phyloP scores from a whole-genome alignment of 2,888 invertebrate species.

The Himalopsyche tibetana region DNA sequence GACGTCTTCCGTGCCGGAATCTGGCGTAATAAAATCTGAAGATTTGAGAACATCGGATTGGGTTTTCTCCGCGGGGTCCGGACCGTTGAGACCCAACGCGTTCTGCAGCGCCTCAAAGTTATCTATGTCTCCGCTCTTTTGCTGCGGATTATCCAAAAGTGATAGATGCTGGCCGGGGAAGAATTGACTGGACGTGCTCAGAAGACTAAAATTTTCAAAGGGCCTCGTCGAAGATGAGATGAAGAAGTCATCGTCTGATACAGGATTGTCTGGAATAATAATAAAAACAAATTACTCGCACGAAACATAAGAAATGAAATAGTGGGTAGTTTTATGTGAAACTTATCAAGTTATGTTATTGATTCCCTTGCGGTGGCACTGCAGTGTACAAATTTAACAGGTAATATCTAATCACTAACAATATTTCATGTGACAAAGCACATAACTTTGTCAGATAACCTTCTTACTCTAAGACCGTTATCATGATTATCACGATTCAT shows the following conservation, averaged over 20 bases:
- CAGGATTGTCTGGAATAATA: conserved; percentile 71
- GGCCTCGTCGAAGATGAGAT: conserved; percentile 84
- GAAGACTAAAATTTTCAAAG: conserved; percentile 80
- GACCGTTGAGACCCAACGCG: neutral
- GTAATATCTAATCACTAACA: too few species aligned
- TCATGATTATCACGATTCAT: too few species aligned
- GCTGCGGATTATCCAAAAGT: conserved; percentile 67
- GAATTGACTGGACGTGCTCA: conserved; percentile 81
- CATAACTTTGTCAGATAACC: too few species aligned
- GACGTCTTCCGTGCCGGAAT: conserved; percentile 80
- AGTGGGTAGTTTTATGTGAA: too few species aligned
- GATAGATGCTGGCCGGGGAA: conserved; percentile 79
- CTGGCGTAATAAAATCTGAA: conserved; percentile 78
- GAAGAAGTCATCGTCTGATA: conserved; percentile 82
- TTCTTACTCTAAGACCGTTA: too few species aligned
- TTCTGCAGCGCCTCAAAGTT: conserved; percentile 55
- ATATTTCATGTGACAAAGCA: too few species aligned
- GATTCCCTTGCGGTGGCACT: too few species aligned
- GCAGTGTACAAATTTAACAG: too few species aligned
- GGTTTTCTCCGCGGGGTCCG: conserved; percentile 62
- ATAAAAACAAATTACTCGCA: neutral
- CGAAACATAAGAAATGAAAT: too few species aligned
- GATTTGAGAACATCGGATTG: conserved; percentile 68
- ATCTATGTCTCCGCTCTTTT: conserved; percentile 65
- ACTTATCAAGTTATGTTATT: too few species aligned